Base-by-base conservation (phyloP, 1,140 invertebrate genomes). In the Tetraneura akinire region DNA sequence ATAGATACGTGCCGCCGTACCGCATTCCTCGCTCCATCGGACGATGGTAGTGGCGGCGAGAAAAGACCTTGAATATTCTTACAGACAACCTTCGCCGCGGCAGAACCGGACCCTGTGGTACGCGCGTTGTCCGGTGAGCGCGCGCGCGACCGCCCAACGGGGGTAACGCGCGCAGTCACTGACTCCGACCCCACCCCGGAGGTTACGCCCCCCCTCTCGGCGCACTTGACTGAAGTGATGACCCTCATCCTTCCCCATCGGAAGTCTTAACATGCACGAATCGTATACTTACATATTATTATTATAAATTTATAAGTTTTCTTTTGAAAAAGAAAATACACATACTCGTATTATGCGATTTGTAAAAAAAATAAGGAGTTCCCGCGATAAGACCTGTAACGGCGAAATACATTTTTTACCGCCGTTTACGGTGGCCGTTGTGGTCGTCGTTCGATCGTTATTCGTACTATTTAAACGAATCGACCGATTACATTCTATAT, bases 81-180 rank as follows among this genome's bases (percentile, higher is more conserved):
- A 32, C 74, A 78, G 74, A 78, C 74, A 78, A 62, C 74, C 74
- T 78, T 78, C 53, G 60, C 68, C 55, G 42, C 14, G 8, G 16
- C 68, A 71, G 51, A 78, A 78, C 74, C 74, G 74, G 74, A 78
- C 74, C 74, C 74, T 78, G 74, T 29, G 74, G 68, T 71, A 71
- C 68, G 37, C 55, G 23, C 42, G 37, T 68, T 47, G 66, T 45
- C 66, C 66, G 66, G 13, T 16, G 42, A 45, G 21, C 11, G 74
- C 21, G 74, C 37, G 74, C 23, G 3, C 23, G 55, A 47, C 3
- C 53, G 32, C 6, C 14, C 10, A 14, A 55, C 60, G 74, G 74
- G 37, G 55, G 55, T 13, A 60, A 45, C 74, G 32, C 14, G 55
- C 51, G 51, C 74, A 78, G 74, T 78, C 74, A 78, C 74, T 78